Evolutionary conservation across 2,113 vertebrate species (phyloP), one percentile per base, ranked within the genome.

Genomic region (Aramus guarauna): DNA sequence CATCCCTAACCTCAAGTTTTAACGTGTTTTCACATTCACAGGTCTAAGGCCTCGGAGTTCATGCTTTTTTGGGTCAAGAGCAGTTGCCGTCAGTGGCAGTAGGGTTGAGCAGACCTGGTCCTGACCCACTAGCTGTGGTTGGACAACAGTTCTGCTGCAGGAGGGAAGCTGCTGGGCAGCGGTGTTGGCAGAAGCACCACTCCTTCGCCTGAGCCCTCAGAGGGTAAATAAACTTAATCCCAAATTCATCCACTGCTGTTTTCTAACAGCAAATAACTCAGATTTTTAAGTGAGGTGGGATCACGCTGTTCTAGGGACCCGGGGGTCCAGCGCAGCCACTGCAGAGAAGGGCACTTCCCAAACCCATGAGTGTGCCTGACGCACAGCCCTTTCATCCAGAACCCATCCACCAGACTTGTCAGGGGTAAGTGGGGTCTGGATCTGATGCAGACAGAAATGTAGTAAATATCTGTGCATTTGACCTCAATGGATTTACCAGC

Each of bases 371-470:
- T 50, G 60, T 36, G 55, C 36, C 63, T 50, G 56, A 10, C 6
- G 60, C 13, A 27, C 14, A 30, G 22, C 52, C 20, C 58, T 19
- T n/a, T 45, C 66, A 50, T 12, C 24, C 56, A 67, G 39, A 60
- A 17, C 18, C 0, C 48, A 50, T 20, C 75, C 23, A 8, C 7
- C 3, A 2, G 15, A 7, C 8, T 68, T 12, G 3, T 8, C 36
- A 11, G 53, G 34, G n/a, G n/a, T 6, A 13, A 71, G 37, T 43
- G 32, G 7, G 5, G 1, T 60, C 58, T 45, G 62, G 18, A 16
- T 17, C n/a, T 4, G 17, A 13, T 30, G 39, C 30, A 56, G 64
- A 68, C 2, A 10, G 47, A 59, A 85, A 26, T 0, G 0, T 2
- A 21, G 12, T 14, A 32, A 58, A 36, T 5, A 6, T 5, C 55